Evolutionary conservation across 1,140 invertebrate genomes (phyloP).

Genomic region (Drosophila hydei): DNA sequence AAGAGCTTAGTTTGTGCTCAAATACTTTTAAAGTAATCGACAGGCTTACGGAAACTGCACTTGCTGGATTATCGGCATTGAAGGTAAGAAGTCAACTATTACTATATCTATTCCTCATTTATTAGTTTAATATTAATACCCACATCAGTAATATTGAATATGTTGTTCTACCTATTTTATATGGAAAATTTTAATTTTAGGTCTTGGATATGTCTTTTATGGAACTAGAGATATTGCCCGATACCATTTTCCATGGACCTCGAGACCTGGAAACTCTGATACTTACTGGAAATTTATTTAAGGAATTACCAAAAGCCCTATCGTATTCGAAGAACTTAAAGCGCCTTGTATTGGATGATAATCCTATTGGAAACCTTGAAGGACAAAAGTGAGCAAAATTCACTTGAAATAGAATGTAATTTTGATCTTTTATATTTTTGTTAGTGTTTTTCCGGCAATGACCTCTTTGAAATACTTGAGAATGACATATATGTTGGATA

Average conservation of each 20-base stretch:
- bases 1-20: slow-evolving; percentile 87
- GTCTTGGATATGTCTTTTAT: slow-evolving; percentile 86
- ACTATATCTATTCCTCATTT: background rate
- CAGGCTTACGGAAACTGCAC: slow-evolving; percentile 86
- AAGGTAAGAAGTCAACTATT: slow-evolving; percentile 84
- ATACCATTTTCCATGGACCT: slow-evolving; percentile 88
- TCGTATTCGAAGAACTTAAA: slow-evolving; percentile 86
- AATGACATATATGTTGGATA: slow-evolving; percentile 86
- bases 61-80: slow-evolving; percentile 87
- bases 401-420: background rate
- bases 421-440: slow-evolving; percentile 54
- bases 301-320: slow-evolving; percentile 86
- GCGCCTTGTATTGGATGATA: slow-evolving; percentile 88
- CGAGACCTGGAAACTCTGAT: slow-evolving; percentile 87
- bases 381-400: slow-evolving; percentile 75
- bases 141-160: no score
- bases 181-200: slow-evolving; percentile 18
- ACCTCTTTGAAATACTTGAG: slow-evolving; percentile 86
- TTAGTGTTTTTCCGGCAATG: slow-evolving; percentile 87
- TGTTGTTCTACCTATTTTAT: no score
- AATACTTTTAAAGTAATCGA: slow-evolving; percentile 89
- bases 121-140: background rate
- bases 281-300: slow-evolving; percentile 88
- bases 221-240: slow-evolving; percentile 86
- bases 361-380: slow-evolving; percentile 86